phyloP scores from a whole-genome alignment of 2,797 vertebrate species.

The Propithecus perrieri region DNA sequence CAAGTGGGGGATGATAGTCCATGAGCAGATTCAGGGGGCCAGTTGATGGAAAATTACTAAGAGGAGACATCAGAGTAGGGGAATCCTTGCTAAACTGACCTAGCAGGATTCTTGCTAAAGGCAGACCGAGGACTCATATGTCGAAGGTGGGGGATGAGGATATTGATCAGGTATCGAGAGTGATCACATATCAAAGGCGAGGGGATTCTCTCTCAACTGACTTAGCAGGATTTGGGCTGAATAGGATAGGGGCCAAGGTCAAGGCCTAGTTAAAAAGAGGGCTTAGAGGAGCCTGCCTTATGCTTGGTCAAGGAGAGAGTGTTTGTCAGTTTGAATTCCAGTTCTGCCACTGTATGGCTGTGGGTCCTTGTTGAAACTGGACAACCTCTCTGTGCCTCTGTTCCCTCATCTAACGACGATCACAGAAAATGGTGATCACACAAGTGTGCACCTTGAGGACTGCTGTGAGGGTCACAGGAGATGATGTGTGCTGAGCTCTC shows the following conservation, averaged over 20 bases:
- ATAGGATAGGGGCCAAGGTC: not conserved
- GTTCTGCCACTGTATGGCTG: not conserved
- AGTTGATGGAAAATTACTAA: not conserved
- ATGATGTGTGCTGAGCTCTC: not conserved
- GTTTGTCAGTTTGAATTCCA: not conserved
- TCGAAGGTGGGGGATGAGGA: not conserved
- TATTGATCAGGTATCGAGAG: not conserved
- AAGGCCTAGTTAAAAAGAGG: not conserved
- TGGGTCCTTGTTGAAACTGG: not conserved
- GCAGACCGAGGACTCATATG: not conserved
- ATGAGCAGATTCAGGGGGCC: not conserved
- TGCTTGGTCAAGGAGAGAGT: not conserved
- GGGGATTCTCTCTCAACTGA: not conserved
- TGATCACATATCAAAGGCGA: not conserved
- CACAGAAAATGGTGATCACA: not conserved
- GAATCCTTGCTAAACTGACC: not conserved
- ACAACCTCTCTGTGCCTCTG: not conserved
- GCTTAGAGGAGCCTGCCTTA: not conserved
- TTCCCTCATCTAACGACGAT: not conserved
- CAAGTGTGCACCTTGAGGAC: not conserved
- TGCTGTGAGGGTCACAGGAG: not conserved
- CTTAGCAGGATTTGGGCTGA: not conserved
- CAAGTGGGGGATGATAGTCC: not conserved
- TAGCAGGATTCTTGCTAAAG: not conserved
- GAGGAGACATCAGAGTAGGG: not conserved